Base-by-base conservation (phyloP, 2,113 vertebrate species). In the Orycteropus afer region DNA sequence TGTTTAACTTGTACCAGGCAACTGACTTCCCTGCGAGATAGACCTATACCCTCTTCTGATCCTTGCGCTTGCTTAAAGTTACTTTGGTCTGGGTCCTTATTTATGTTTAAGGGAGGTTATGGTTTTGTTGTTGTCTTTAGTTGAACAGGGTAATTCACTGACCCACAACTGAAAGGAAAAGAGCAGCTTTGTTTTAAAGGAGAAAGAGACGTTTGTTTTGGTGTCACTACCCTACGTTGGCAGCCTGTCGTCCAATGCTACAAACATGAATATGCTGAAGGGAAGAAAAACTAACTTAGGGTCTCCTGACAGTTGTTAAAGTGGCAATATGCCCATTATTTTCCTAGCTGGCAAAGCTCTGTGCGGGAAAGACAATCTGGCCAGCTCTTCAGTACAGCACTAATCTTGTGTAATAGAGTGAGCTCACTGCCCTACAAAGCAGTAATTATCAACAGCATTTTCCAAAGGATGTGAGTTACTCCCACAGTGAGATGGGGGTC, bases 321-420 rank as follows among this genome's bases (percentile, higher is more conserved):
- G 94, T 96, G 97, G 97, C 98, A 98, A 86, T 32, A 17, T 73
- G 95, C 97, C 98, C 96, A 37, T 94, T 97, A 93, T 97, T 98
- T 97, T 95, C 91, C 96, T 96, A 87, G 96, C 97, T 98, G 98
- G 95, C 97, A 98, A 97, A 89, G 40, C 77, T 97, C 97, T 96
- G 63, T 37, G 32, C 95, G 17, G 86, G 95, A 98, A 94, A 97
- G 97, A 97, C 95, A 90, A 97, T 97, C 97, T 97, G 97, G 96
- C 97, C 98, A 94, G 98, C 96, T 98, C 96, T 96, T 93, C 97
- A 97, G 98, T 95, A 95, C 96, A 93, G 97, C 90, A 82, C 97
- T 98, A 98, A 98, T 98, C 98, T 98, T 98, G 97, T 97, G 98
- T 98, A 98, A 98, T 97, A 97, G 95, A 74, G 96, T 98, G 98